Evolutionary conservation across 2,113 vertebrate species (phyloP), one percentile per base, ranked within the genome.

Genomic region (Neotoma lepida): DNA sequence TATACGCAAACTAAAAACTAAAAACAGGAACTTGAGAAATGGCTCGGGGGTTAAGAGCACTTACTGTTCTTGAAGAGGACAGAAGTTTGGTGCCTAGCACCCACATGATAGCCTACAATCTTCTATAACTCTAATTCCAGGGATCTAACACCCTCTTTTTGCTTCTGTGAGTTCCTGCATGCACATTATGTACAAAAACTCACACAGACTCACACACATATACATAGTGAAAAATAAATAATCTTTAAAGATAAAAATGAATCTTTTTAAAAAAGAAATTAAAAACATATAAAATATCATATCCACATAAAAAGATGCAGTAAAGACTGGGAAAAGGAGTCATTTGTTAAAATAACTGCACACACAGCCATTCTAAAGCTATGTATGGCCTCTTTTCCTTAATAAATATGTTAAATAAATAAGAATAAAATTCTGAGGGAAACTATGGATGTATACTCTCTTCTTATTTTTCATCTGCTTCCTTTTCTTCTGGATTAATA

Each of bases 361-460:
- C 14, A 86, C 9, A 44, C 3, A 68, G 56, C 71, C 54, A 39
- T 8, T 73, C 58, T 84, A 76, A 95, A 88, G 44, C 12, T 61
- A 44, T 84, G 14, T 35, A 20, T 94, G 70, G 41, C 46, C 46
- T 68, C 33, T 46, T 89, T 39, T 91, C 14, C 6, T 76, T 85
- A 61, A 74, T 17, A 86, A 89, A 64, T 91, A 64, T 90, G 81
- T 94, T 86, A 66, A n/a, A n/a, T n/a, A n/a, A n/a, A n/a, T n/a
- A n/a, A 28, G 15, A 92, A 90, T 70, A 71, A 86, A 93, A 44
- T 90, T 94, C 28, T 88, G 35, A 70, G 15, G 41, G 24, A 94
- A 68, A 20, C 91, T 90, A 54, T 39, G 33, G 2, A 63, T 22
- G n/a, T 14, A 88, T 39, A 92, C 0, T 12, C 30, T 92, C 39